Evolutionary conservation across 1,140 invertebrate genomes (phyloP).

Genomic region (Drosophila ironensis): DNA sequence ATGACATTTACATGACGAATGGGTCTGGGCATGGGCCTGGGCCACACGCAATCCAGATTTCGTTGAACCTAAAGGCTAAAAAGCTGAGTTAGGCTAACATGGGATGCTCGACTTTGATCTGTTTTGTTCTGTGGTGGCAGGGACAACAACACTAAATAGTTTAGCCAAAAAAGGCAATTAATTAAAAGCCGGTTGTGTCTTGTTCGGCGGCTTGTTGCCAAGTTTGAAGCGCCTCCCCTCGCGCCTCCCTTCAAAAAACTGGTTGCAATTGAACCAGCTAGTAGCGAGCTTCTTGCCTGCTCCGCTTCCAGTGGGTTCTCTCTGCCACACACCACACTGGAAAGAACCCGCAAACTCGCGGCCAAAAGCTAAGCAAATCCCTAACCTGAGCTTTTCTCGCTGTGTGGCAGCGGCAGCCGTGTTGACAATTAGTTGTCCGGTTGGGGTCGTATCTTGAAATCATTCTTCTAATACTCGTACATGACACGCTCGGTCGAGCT

Average conservation of each 20-base stretch:
- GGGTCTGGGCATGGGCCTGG: conserved; percentile 2
- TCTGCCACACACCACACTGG: conserved; percentile 28
- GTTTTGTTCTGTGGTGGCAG: conserved; percentile 23
- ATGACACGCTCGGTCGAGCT: conserved; percentile 4
- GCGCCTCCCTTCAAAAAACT: conserved; percentile 35
- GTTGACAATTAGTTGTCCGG: conserved; percentile 72
- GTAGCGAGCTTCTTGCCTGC: conserved; percentile 21
- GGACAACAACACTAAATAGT: conserved; percentile 71
- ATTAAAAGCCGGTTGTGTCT: conserved; percentile 75
- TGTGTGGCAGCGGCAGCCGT: too few relatives aligned
- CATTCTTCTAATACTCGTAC: conserved; percentile 64
- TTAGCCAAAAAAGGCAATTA: conserved; percentile 79
- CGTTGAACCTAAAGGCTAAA: conserved; percentile 62
- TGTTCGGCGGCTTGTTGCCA: conserved; percentile 21
- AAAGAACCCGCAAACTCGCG: too few relatives aligned
- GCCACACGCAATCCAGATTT: conserved; percentile 59
- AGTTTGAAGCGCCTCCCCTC: conserved; percentile 2
- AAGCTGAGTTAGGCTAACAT: conserved; percentile 15
- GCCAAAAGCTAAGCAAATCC: not conserved
- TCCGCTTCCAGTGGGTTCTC: conserved; percentile 46
- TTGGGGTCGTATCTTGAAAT: conserved; percentile 49
- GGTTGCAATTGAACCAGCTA: conserved; percentile 53
- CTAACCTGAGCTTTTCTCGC: too few relatives aligned
- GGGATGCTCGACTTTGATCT: conserved; percentile 15
- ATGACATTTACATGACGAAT: conserved; percentile 60